Percentiles rank a stretch among this genome's conserved stretches.
phyloP scores from a whole-genome alignment of 2,113 vertebrate genomes.

The Nibea albiflora region DNA sequence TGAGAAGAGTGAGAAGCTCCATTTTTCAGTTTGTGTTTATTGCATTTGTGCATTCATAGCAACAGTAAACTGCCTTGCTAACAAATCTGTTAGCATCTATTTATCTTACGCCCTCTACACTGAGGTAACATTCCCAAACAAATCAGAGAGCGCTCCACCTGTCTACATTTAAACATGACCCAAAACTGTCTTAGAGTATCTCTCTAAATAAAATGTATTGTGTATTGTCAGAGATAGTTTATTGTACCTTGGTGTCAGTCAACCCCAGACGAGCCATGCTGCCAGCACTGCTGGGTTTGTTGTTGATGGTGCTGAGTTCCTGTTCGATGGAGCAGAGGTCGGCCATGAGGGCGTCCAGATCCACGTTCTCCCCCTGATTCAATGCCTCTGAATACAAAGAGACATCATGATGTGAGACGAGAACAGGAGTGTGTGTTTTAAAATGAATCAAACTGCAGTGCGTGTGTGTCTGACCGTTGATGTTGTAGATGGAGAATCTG shows the following conservation, averaged over 20 bases:
- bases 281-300: constrained; percentile 83
- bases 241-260: constrained; percentile 72
- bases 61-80: too few relatives aligned
- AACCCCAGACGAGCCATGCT: constrained; percentile 81
- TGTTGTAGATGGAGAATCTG: constrained; percentile 98
- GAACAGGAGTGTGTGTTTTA: background rate
- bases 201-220: too few relatives aligned
- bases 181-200: too few relatives aligned
- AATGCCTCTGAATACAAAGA: constrained; percentile 90
- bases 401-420: background rate
- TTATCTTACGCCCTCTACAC: too few relatives aligned
- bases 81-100: too few relatives aligned
- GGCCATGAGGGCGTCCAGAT: constrained; percentile 97
- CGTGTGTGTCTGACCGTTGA: constrained; percentile 88
- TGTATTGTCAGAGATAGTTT: background rate
- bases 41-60: too few relatives aligned
- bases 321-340: constrained; percentile 98
- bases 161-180: too few relatives aligned
- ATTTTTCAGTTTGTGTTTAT: too few relatives aligned
- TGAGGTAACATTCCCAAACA: too few relatives aligned
- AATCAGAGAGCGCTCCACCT: too few relatives aligned
- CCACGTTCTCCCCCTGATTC: constrained; percentile 95
- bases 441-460: background rate
- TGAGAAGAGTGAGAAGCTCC: too few relatives aligned
- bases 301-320: constrained; percentile 92